Conservation (phyloP, 2,797 vertebrate genomes). For the Amniataba percoides region DNA sequence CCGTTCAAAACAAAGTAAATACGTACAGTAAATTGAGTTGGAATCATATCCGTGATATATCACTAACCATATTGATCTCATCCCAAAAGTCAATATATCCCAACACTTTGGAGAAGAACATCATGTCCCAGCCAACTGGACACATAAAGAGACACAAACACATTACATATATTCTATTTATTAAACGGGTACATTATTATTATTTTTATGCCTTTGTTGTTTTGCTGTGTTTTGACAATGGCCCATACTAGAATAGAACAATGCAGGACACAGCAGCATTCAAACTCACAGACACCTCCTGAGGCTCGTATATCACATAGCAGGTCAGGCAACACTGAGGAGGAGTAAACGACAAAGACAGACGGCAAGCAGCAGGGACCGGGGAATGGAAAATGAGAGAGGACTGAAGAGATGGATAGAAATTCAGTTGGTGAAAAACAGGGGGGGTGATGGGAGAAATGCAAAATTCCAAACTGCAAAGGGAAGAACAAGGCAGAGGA, state of each 20-base stretch:
- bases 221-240: background rate
- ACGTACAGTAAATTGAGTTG: background rate
- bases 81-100: background rate
- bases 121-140: background rate
- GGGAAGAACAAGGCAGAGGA: background rate
- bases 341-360: constrained; percentile 67
- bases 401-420: constrained; percentile 39
- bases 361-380: constrained; percentile 28
- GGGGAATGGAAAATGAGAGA: constrained; percentile 55
- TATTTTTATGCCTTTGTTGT: background rate
- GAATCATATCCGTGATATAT: background rate
- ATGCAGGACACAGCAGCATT: constrained; percentile 4
- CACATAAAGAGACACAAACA: background rate
- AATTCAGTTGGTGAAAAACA: constrained; percentile 1
- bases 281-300: background rate
- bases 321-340: constrained; percentile 16
- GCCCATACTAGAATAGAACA: background rate
- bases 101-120: background rate
- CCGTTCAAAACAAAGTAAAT: background rate
- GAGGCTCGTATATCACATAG: constrained; percentile 39
- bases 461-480: constrained; percentile 42
- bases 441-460: constrained; percentile 18
- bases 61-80: background rate
- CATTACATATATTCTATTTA: background rate
- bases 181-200: constrained; percentile 26